phyloP scores from a whole-genome alignment of 2,888 invertebrate species.

The Abrostola tripartita region DNA sequence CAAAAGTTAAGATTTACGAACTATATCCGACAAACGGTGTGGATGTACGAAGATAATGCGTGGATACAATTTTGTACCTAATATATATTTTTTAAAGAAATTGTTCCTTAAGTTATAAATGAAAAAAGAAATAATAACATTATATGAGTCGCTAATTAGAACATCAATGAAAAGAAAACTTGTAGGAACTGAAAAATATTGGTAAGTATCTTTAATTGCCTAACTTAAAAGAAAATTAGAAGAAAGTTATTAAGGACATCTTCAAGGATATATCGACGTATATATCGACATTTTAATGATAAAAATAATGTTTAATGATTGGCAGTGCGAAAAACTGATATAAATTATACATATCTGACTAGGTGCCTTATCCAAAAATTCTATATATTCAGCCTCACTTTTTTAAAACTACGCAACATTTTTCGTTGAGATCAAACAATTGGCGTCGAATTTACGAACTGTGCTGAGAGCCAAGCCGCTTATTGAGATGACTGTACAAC shows the following conservation, averaged over 20 bases:
- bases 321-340: too few species aligned
- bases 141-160: background rate
- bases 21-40: conserved; percentile 61
- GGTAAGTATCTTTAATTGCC: background rate
- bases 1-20: conserved; percentile 83
- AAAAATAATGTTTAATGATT: too few species aligned
- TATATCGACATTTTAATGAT: too few species aligned
- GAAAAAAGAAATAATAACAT: background rate
- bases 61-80: conserved; percentile 14
- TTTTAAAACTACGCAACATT: conserved; percentile 69
- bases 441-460: conserved; percentile 79
- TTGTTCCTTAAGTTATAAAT: background rate
- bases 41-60: conserved; percentile 41
- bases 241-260: background rate
- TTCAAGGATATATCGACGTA: too few species aligned
- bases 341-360: background rate
- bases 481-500: conserved; percentile 78
- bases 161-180: background rate
- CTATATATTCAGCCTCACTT: conserved; percentile 40
- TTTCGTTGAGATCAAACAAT: conserved; percentile 82
- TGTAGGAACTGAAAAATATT: background rate
- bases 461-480: conserved; percentile 82
- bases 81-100: background rate
- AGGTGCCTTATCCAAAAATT: conserved; percentile 52
- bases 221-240: background rate